phyloP scores from a whole-genome alignment of 2,113 vertebrate genomes.

The Nibea coibor region DNA sequence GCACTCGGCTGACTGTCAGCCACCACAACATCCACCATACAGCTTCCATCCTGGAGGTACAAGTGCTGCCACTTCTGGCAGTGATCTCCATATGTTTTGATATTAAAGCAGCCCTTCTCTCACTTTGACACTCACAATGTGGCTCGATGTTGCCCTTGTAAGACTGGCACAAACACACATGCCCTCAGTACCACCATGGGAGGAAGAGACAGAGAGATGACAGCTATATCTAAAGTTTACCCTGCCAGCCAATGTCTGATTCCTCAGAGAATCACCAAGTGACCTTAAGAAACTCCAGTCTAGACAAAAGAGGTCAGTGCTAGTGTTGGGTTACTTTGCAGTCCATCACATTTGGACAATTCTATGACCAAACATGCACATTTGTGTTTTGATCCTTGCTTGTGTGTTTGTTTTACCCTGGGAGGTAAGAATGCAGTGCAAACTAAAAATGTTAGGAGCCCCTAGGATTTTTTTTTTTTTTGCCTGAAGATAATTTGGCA shows the following conservation, averaged over 20 bases:
- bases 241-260: conserved; percentile 52
- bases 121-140: conserved; percentile 56
- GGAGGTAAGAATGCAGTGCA: background rate
- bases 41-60: conserved; percentile 52
- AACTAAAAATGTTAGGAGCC: background rate
- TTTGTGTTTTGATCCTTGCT: conserved; percentile 26
- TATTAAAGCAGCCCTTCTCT: conserved; percentile 53
- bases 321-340: conserved; percentile 38
- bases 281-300: conserved; percentile 59
- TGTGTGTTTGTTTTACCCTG: conserved; percentile 17
- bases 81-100: conserved; percentile 61
- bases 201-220: conserved; percentile 61
- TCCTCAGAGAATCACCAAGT: conserved; percentile 51
- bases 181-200: conserved; percentile 68
- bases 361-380: conserved; percentile 9
- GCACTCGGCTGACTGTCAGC: conserved; percentile 66
- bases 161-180: conserved; percentile 70
- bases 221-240: conserved; percentile 72
- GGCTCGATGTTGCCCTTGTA: conserved; percentile 65
- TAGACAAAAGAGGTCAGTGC: conserved; percentile 62
- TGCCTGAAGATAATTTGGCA: background rate
- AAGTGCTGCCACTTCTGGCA: conserved; percentile 64
- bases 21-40: conserved; percentile 54
- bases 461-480: background rate
- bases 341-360: conserved; percentile 45